These are phyloP conservation scores for Ahaetulla prasina DNA, from an alignment of 2,113 vertebrate species.

Conservation along the genomic window DNA sequence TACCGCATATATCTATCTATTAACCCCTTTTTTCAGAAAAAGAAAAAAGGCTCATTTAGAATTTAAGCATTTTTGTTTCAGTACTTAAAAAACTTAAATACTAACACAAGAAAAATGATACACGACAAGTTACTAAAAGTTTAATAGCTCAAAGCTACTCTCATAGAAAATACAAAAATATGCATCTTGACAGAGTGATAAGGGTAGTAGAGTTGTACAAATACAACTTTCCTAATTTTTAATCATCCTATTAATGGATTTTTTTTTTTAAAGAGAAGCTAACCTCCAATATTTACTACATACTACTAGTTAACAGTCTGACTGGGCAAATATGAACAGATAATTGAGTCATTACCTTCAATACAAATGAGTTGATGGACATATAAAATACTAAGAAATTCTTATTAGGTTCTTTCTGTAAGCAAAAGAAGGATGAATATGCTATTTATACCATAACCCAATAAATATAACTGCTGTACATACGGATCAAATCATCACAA, in stretches of 20 bases:
- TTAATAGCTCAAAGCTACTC: background rate
- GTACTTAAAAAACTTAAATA: background rate
- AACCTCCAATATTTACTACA: background rate
- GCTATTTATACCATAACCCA: background rate
- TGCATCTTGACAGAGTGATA: background rate
- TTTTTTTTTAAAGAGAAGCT: background rate
- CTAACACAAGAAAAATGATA: slow-evolving; percentile 14
- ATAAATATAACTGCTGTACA: background rate
- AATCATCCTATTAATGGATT: background rate
- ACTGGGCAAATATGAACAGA: background rate
- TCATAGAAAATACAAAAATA: background rate
- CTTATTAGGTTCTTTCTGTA: background rate
- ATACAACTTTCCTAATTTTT: background rate
- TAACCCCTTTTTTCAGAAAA: background rate
- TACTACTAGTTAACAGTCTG: background rate
- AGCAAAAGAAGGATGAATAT: background rate
- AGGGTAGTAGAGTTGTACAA: background rate
- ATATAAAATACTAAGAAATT: background rate
- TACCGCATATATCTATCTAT: background rate
- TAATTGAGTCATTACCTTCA: background rate
- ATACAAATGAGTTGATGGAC: background rate
- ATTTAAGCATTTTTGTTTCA: slow-evolving; percentile 13
- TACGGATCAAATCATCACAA: background rate
- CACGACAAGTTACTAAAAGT: background rate
- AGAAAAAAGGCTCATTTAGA: background rate